Percentiles rank a stretch among this genome's conserved stretches.
Evolutionary conservation across 2,888 invertebrate genomes (phyloP).

Genomic region (Rhagonycha lutea): DNA sequence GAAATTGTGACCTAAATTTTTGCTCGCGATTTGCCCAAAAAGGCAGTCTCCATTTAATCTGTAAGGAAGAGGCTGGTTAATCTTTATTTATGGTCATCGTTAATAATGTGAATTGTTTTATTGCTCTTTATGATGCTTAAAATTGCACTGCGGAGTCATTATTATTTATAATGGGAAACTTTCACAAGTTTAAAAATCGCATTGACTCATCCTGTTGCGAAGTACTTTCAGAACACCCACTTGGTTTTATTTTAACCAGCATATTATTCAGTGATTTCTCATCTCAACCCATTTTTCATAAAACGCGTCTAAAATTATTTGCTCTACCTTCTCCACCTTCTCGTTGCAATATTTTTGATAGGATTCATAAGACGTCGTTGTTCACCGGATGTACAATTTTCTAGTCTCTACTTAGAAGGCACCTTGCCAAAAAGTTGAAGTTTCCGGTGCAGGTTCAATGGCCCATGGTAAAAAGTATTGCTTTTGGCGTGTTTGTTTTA

Average conservation of each 20-base stretch:
- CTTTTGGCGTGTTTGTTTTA: constrained; percentile 5
- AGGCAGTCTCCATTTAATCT: background rate
- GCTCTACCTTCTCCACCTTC: background rate
- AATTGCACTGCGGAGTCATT: background rate
- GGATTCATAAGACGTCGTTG: constrained; percentile 1
- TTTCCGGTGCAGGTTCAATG: constrained; percentile 20
- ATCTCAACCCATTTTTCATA: background rate
- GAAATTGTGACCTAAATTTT: background rate
- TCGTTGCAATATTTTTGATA: background rate
- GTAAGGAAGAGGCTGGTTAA: background rate
- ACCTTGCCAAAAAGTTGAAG: constrained; percentile 18
- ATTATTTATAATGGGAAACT: background rate
- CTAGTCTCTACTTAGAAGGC: constrained; percentile 9
- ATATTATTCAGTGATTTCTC: background rate
- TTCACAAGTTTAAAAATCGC: background rate
- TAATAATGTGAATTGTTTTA: background rate
- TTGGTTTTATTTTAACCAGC: background rate
- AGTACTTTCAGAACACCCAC: constrained; percentile 1
- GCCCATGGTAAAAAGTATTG: constrained; percentile 17
- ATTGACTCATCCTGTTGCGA: background rate
- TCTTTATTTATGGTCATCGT: background rate
- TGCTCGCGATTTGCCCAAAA: background rate
- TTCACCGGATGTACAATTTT: constrained; percentile 9
- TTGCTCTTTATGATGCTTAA: background rate
- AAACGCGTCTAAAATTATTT: background rate